These are phyloP conservation scores for Neoascia interrupta DNA, from an alignment of 2,888 invertebrate species.

Conservation along the genomic window DNA sequence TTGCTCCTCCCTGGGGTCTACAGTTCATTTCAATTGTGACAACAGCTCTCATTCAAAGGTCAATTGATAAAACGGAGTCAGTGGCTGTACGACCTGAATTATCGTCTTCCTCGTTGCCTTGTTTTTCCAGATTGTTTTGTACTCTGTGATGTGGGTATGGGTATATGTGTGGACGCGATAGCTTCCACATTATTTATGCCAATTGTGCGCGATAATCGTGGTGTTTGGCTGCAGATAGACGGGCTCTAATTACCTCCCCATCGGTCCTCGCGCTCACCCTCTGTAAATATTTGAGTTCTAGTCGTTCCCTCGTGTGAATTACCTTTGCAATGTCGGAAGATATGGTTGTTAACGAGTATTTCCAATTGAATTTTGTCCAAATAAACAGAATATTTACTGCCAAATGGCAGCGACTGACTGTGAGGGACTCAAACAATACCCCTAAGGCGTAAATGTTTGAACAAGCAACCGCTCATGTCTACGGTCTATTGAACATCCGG, in stretches of 20 bases:
- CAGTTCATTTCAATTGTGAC: not conserved
- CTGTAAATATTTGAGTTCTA: conserved; percentile 5
- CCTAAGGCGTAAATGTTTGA: too few relatives aligned
- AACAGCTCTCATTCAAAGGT: conserved; percentile 14
- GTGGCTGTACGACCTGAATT: conserved; percentile 37
- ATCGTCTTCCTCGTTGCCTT: conserved; percentile 11
- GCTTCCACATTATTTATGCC: conserved; percentile 1
- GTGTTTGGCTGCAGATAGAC: conserved; percentile 7
- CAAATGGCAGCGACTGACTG: too few relatives aligned
- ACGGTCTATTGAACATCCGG: too few relatives aligned
- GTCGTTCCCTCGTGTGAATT: conserved; percentile 15
- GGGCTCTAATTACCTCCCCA: conserved; percentile 6
- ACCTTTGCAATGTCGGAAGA: not conserved
- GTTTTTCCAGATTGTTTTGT: not conserved
- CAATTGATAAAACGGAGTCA: conserved; percentile 52
- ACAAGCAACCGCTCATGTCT: too few relatives aligned
- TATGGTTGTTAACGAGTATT: not conserved
- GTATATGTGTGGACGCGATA: conserved; percentile 3
- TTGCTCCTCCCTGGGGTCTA: not conserved
- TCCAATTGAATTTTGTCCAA: not conserved
- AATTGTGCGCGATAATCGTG: conserved; percentile 15
- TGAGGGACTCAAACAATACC: too few relatives aligned
- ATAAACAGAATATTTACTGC: not conserved
- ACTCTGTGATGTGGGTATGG: not conserved
- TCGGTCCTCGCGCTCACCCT: not conserved